Percentiles rank a stretch among this genome's conserved stretches.
These are phyloP conservation scores for Australoheros facetus DNA, from an alignment of 2,797 vertebrate species.

Conservation along the genomic window DNA sequence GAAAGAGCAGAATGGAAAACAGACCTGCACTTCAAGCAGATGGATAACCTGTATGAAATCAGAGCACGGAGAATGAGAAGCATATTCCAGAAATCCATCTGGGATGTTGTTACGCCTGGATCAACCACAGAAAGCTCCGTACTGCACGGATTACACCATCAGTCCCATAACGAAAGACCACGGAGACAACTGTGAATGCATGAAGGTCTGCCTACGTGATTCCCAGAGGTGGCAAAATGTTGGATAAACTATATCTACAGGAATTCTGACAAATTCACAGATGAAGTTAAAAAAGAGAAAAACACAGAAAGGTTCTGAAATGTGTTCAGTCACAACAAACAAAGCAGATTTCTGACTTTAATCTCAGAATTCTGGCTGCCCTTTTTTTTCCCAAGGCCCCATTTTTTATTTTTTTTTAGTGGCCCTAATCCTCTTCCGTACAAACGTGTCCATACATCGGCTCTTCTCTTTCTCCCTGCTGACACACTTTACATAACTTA, in stretches of 20 bases:
- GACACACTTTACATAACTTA: no score
- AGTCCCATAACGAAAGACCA: neutral
- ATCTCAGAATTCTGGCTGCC: no score
- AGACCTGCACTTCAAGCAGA: neutral
- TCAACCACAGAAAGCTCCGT: rapidly evolving
- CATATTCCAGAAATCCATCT: constrained; percentile 16
- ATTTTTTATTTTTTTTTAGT: no score
- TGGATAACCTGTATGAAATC: neutral
- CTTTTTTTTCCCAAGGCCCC: no score
- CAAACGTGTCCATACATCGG: no score
- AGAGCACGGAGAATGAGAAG: constrained; percentile 1
- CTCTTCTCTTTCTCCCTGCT: no score
- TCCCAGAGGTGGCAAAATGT: neutral
- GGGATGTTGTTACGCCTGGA: rapidly evolving
- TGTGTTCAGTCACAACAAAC: no score
- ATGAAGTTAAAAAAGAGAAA: no score
- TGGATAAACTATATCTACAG: neutral
- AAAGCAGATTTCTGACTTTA: no score
- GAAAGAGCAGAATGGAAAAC: constrained; percentile 5
- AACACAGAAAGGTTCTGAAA: no score
- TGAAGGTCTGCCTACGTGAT: neutral
- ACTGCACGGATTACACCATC: neutral
- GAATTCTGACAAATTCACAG: no score
- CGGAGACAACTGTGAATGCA: rapidly evolving
- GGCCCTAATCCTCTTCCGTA: no score